A percentile compares a stretch with the other conserved stretches of the same genome.
Conservation (phyloP, 2,113 vertebrate species). For the Pipra filicauda region DNA sequence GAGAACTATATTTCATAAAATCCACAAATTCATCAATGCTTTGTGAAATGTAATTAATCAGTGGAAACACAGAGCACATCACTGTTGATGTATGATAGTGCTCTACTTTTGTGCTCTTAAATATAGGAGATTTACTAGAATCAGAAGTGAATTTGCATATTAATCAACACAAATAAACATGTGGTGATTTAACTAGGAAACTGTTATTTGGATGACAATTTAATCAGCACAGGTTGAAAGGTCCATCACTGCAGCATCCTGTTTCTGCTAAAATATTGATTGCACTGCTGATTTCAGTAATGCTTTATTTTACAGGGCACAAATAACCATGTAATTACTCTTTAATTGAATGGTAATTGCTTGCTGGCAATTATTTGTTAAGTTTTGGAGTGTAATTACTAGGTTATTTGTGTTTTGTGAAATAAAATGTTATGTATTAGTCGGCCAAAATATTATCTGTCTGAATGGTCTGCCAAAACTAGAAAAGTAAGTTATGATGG, state of each 20-base stretch:
- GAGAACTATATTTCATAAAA: not conserved
- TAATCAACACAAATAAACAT: conserved; percentile 78
- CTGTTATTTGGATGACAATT: conserved; percentile 71
- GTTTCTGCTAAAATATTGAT: conserved; percentile 78
- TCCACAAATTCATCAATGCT: not conserved
- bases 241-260: conserved; percentile 69
- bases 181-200: conserved; percentile 68
- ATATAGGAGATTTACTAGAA: conserved; percentile 54
- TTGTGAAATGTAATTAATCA: conserved; percentile 19
- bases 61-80: not conserved
- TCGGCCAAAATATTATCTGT: conserved; percentile 8
- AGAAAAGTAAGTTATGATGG: conserved; percentile 14
- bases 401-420: conserved; percentile 68
- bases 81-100: conserved; percentile 8
- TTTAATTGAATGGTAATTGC: conserved; percentile 81
- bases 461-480: conserved; percentile 3
- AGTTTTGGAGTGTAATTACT: conserved; percentile 72
- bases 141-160: conserved; percentile 72
- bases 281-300: conserved; percentile 73
- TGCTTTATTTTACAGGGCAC: conserved; percentile 74
- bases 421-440: conserved; percentile 65
- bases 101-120: conserved; percentile 50
- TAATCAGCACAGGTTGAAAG: conserved; percentile 76
- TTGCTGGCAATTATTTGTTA: conserved; percentile 76
- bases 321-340: conserved; percentile 79